phyloP scores from a whole-genome alignment of 2,888 invertebrate species.

The Chrysodeixis includens region DNA sequence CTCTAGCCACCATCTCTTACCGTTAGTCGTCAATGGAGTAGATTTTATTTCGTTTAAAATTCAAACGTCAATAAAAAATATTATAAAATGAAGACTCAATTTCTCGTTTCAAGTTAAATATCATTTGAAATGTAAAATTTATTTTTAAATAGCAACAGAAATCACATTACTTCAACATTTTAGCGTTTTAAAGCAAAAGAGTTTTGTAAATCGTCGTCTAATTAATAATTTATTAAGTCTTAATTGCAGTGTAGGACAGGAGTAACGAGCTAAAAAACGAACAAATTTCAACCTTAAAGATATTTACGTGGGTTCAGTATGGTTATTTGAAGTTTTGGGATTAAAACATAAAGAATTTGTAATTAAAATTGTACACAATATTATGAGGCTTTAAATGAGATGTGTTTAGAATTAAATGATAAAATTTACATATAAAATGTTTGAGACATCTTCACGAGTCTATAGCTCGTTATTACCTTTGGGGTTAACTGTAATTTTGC shows the following conservation, averaged over 20 bases:
- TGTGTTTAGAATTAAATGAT: conserved; percentile 2
- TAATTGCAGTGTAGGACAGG: conserved; percentile 70
- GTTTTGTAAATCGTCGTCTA: conserved; percentile 70
- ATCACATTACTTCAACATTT: conserved; percentile 67
- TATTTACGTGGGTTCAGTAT: conserved; percentile 6
- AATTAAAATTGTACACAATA: conserved; percentile 5
- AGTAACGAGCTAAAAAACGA: conserved; percentile 71
- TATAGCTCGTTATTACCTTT: too few relatives aligned
- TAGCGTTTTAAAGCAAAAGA: conserved; percentile 63
- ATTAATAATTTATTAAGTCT: conserved; percentile 83
- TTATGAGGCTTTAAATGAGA: background rate
- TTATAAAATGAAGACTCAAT: too few relatives aligned
- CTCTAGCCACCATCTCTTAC: too few relatives aligned
- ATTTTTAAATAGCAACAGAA: conserved; percentile 66
- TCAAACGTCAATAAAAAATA: too few relatives aligned
- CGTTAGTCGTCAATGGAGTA: too few relatives aligned
- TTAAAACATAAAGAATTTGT: background rate
- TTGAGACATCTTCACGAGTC: background rate
- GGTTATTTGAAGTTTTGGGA: background rate
- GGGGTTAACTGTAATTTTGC: too few relatives aligned
- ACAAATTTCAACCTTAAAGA: conserved; percentile 28
- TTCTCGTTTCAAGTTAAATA: conserved; percentile 12
- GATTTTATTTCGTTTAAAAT: too few relatives aligned
- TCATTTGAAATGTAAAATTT: conserved; percentile 68
- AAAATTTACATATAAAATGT: background rate